Evolutionary conservation across 2,797 vertebrate species (phyloP).

Genomic region (Glyptemys insculpta): DNA sequence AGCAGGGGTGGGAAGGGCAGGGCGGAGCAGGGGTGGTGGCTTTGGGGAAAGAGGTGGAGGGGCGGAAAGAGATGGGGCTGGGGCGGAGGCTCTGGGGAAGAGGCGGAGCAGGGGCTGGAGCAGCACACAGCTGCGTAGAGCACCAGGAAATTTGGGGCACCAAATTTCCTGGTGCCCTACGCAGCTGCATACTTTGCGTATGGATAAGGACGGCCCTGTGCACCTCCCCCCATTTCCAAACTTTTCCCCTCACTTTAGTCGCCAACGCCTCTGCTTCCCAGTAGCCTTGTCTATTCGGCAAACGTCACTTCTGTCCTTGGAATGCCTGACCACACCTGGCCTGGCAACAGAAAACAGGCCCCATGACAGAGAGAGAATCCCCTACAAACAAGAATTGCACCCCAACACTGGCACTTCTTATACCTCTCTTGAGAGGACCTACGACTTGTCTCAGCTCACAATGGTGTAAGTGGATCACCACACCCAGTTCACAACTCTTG

Average conservation of each 20-base stretch:
- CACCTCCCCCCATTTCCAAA: neutral
- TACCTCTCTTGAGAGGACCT: neutral
- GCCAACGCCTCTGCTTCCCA: neutral
- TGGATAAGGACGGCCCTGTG: too few species aligned
- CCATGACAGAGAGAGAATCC: rapidly evolving
- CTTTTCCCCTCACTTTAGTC: neutral
- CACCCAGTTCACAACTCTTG: neutral
- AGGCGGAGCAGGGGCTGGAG: too few species aligned
- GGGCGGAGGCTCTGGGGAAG: too few species aligned
- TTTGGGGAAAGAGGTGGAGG: too few species aligned
- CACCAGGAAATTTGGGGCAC: too few species aligned
- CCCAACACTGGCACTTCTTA: neutral
- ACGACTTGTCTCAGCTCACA: neutral
- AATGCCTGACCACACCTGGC: neutral
- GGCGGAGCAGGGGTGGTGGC: too few species aligned
- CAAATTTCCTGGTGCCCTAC: too few species aligned
- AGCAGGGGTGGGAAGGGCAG: too few species aligned
- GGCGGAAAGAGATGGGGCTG: too few species aligned
- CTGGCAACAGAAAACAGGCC: neutral
- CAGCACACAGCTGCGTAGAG: too few species aligned
- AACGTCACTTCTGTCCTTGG: neutral
- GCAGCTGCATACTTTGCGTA: too few species aligned
- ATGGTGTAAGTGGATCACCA: neutral
- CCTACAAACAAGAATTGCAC: neutral
- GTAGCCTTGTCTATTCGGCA: rapidly evolving